These are phyloP conservation scores for Pristionchus arcanus DNA, from an alignment of 2,888 invertebrate species.

Conservation along the genomic window DNA sequence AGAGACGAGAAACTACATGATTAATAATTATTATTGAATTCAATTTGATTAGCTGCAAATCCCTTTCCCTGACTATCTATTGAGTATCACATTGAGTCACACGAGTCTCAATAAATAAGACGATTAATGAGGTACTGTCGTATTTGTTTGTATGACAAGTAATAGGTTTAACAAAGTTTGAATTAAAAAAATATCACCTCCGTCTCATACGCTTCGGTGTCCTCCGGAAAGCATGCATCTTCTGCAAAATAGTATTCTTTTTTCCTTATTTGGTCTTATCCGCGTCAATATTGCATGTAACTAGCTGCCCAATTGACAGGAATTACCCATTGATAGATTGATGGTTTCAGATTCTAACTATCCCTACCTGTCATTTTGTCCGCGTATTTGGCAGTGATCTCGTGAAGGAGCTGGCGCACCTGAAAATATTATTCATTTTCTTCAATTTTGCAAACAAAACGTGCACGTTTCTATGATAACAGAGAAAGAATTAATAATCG, in stretches of 20 bases:
- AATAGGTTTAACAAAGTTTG: not conserved
- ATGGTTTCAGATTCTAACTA: no score
- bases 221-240: not conserved
- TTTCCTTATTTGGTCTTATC: not conserved
- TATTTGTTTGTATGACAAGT: no score
- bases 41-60: no score
- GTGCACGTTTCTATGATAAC: not conserved
- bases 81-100: no score
- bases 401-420: not conserved
- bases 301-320: no score
- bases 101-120: no score
- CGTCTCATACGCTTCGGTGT: not conserved
- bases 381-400: not conserved
- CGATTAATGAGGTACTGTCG: no score
- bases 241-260: not conserved
- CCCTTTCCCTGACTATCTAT: no score
- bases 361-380: slow-evolving; percentile 24
- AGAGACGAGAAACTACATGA: no score
- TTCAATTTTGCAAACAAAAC: not conserved
- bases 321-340: no score
- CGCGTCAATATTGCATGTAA: not conserved
- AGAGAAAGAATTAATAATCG: no score
- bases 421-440: not conserved
- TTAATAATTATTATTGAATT: no score
- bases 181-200: not conserved